phyloP scores from a whole-genome alignment of 2,113 vertebrate species.

The Rostratula benghalensis region DNA sequence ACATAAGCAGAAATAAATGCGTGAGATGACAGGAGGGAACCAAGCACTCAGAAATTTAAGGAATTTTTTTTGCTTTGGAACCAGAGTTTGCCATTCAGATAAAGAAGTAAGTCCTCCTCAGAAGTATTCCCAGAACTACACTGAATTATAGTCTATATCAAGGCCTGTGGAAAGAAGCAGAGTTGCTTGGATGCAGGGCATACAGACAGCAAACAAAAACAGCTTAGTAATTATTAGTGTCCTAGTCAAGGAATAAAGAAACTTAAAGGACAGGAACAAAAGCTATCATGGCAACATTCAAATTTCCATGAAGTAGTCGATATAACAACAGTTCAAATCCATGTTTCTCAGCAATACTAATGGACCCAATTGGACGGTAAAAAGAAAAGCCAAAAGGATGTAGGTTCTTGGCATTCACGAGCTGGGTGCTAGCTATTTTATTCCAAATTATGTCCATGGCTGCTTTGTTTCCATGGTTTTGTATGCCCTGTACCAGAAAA shows the following conservation, averaged over 20 bases:
- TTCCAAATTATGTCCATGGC: not conserved
- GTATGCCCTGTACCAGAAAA: not conserved
- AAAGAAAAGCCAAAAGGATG: not conserved
- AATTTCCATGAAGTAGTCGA: not conserved
- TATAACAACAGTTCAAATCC: not conserved
- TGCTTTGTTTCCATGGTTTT: not conserved
- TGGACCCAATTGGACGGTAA: not conserved
- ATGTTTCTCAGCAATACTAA: not conserved
- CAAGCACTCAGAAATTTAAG: not conserved
- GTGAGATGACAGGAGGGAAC: not conserved
- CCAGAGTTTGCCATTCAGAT: not conserved
- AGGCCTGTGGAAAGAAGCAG: not conserved
- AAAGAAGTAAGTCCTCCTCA: not conserved
- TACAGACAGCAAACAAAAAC: not conserved
- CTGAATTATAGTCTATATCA: not conserved
- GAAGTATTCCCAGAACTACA: not conserved
- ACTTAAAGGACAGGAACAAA: not conserved
- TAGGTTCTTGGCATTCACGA: not conserved
- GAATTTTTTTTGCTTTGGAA: not conserved
- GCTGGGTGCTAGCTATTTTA: not conserved
- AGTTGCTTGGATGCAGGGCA: not conserved
- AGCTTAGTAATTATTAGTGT: not conserved
- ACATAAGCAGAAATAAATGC: not conserved
- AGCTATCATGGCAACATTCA: not conserved
- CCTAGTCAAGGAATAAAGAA: not conserved